These are phyloP conservation scores for Myiotriccus ornatus DNA, from an alignment of 2,797 vertebrate species.

Conservation along the genomic window DNA sequence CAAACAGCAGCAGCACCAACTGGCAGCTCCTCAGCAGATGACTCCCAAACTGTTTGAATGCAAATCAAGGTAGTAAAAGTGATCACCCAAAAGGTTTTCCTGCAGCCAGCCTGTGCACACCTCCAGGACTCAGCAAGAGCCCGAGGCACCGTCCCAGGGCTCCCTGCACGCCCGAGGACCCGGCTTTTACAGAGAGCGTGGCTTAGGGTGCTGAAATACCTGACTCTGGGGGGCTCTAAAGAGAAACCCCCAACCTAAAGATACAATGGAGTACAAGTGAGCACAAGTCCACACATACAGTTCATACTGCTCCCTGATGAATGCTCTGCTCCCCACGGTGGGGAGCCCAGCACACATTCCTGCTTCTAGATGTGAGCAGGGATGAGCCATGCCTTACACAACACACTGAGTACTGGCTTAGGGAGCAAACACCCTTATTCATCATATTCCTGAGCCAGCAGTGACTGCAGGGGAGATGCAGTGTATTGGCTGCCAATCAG, in stretches of 20 bases:
- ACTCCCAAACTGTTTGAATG: not conserved
- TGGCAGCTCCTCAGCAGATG: not conserved
- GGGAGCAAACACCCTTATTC: not conserved
- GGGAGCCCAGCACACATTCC: not conserved
- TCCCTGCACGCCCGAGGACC: not conserved
- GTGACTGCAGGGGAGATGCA: accelerated
- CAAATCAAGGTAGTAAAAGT: not conserved
- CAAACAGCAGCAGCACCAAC: not conserved
- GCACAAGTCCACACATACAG: not conserved
- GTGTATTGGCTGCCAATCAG: not conserved
- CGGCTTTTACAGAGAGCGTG: not conserved
- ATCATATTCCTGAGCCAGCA: not conserved
- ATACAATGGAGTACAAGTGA: accelerated
- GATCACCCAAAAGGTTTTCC: not conserved
- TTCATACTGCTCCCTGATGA: not conserved
- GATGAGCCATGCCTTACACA: not conserved
- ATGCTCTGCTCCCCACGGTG: accelerated
- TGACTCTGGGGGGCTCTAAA: not conserved
- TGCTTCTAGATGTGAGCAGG: not conserved
- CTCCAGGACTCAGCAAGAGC: accelerated
- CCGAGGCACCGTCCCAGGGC: accelerated
- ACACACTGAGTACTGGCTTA: not conserved
- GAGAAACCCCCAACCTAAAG: not conserved
- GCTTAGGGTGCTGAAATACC: not conserved
- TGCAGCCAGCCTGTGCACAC: not conserved